Conservation (phyloP, 2,888 invertebrate species). For the Drosophila prolongata region DNA sequence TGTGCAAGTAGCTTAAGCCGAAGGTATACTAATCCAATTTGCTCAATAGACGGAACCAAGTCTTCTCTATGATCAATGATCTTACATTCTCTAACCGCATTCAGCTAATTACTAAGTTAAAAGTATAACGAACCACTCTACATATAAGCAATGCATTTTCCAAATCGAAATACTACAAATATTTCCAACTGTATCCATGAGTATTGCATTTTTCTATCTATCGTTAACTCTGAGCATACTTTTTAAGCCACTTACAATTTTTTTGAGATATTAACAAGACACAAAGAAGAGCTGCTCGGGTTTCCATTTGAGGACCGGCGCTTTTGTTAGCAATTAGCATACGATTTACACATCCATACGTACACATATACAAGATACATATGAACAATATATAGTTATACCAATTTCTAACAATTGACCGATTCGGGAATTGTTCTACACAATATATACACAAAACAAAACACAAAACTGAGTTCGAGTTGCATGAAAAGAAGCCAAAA, state of each 20-base stretch:
- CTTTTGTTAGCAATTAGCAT: conserved; percentile 52
- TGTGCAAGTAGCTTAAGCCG: conserved; percentile 59
- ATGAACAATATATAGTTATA: conserved; percentile 49
- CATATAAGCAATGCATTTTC: conserved; percentile 59
- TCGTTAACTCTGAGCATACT: conserved; percentile 35
- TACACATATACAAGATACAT: conserved; percentile 48
- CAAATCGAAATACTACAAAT: conserved; percentile 28
- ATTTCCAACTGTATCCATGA: conserved; percentile 67
- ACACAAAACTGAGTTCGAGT: conserved; percentile 46
- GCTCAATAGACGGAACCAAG: conserved; percentile 49
- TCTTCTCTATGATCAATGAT: conserved; percentile 31
- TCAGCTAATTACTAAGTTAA: conserved; percentile 23
- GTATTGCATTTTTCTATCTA: conserved; percentile 67
- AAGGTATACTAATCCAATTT: conserved; percentile 48
- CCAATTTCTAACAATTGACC: conserved; percentile 20
- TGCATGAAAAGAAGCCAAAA: conserved; percentile 68
- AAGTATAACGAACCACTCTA: conserved; percentile 27
- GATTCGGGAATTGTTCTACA: conserved; percentile 9
- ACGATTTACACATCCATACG: conserved; percentile 42
- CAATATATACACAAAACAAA: conserved; percentile 17
- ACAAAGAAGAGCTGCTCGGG: conserved; percentile 13
- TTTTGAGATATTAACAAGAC: conserved; percentile 38
- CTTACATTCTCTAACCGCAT: conserved; percentile 32
- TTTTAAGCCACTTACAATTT: conserved; percentile 50
- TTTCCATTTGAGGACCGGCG: conserved; percentile 34